Base-by-base conservation (phyloP, 1,140 invertebrate species). In the Drosophila yakuba region DNA sequence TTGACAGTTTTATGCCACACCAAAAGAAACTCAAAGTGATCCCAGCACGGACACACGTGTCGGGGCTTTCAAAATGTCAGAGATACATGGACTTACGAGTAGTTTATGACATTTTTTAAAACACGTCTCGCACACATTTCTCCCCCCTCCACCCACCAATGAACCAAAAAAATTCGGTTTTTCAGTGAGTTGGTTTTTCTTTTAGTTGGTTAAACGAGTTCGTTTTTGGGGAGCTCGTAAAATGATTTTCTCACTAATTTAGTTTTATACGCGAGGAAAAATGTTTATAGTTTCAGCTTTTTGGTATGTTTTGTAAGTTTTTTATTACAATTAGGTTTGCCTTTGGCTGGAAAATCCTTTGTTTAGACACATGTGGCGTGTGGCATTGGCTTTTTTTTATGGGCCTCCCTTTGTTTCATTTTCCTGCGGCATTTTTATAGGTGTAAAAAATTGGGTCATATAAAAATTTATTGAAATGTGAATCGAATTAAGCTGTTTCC, bases 391-490 rank as follows among this genome's bases (percentile, higher is more conserved):
- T 36, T 52, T 63, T 69, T 63, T 69, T 55, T 69, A 61, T 35
- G 48, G 48, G 50, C n/a, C 51, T 20, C 59, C 44, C 28, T 5
- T 17, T 51, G 50, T 51, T 45, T 47, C 51, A 47, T 57, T 61
- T 77, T 60, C 51, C 39, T 78, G 69, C 75, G 61, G 62, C 67
- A 52, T 62, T 85, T 85, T 88, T 88, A 88, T 88, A 83, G 83
- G 83, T 89, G 76, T 88, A 88, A 88, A 83, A 89, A 88, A 88
- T 80, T 74, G 72, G 83, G 79, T 88, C 84, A 83, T 66, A 86
- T 78, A 63, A 82, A 74, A 84, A 79, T 64, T 51, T 74, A 81
- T 81, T 61, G 64, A 76, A 67, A 77, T 77, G 73, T 52, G 51
- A 77, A 77, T 47, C 52, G 50, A 77, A 88, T 88, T 83, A 76